Conservation (phyloP, 2,113 vertebrate genomes). For the Brachirus orientalis region DNA sequence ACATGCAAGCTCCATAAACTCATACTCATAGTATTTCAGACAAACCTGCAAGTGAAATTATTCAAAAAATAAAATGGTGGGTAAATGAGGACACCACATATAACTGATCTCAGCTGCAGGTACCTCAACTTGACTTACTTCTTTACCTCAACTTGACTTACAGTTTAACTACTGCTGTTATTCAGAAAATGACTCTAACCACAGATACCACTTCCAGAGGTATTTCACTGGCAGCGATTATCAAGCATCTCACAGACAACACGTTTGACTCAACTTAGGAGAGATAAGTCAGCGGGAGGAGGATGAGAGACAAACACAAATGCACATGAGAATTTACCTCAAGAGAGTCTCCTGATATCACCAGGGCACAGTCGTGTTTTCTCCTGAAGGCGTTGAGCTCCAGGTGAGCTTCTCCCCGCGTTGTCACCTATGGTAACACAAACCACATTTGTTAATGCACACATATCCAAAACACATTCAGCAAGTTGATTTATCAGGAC, state of each 20-base stretch:
- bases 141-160: slow-evolving; percentile 6
- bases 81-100: not conserved
- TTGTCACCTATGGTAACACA: slow-evolving; percentile 86
- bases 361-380: slow-evolving; percentile 95
- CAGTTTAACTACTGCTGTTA: slow-evolving; percentile 45
- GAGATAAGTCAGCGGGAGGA: slow-evolving; percentile 29
- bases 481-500: slow-evolving; percentile 9
- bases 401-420: slow-evolving; percentile 94
- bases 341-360: slow-evolving; percentile 96
- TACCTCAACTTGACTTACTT: slow-evolving; percentile 16
- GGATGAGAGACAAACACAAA: slow-evolving; percentile 2
- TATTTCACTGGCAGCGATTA: slow-evolving; percentile 20
- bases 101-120: slow-evolving; percentile 22
- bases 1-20: slow-evolving; percentile 98
- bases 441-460: slow-evolving; percentile 42
- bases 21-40: slow-evolving; percentile 95
- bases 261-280: slow-evolving; percentile 38
- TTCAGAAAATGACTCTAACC: slow-evolving; percentile 47
- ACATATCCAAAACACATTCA: not conserved
- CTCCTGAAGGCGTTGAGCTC: slow-evolving; percentile 96
- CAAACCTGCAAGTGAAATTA: slow-evolving; percentile 85
- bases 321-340: slow-evolving; percentile 81
- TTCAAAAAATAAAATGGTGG: not conserved
- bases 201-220: slow-evolving; percentile 62
- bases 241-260: slow-evolving; percentile 33